Conservation (phyloP, 1,140 invertebrate species). For the Drosophila nigrodunni region DNA sequence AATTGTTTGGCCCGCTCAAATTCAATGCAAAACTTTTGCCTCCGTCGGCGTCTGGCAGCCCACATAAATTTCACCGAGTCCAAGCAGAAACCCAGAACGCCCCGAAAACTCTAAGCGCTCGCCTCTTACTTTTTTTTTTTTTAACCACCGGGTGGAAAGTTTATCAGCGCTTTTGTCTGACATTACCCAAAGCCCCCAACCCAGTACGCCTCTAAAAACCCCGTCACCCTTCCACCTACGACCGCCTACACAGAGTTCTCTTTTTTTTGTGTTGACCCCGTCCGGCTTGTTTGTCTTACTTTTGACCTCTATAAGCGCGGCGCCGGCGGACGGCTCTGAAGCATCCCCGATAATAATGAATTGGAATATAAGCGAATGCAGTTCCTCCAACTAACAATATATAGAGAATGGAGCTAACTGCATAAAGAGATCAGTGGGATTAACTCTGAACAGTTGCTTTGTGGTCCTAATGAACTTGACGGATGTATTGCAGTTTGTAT, state of each 20-base stretch:
- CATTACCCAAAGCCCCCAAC: conserved; percentile 21
- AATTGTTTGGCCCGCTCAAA: conserved; percentile 80
- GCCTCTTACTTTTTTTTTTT: conserved; percentile 2
- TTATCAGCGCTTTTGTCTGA: conserved; percentile 74
- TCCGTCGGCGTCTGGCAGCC: conserved; percentile 64
- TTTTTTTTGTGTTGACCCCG: conserved; percentile 24
- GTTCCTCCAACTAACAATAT: conserved; percentile 13
- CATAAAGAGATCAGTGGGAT: conserved; percentile 26
- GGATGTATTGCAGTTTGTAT: conserved; percentile 1
- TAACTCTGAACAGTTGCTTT: conserved; percentile 29
- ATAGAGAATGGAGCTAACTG: conserved; percentile 2
- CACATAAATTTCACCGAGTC: conserved; percentile 68
- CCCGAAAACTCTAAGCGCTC: conserved; percentile 2
- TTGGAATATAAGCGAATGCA: conserved; percentile 49
- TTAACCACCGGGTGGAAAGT: conserved; percentile 61
- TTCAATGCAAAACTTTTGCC: conserved; percentile 81
- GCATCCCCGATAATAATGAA: conserved; percentile 72
- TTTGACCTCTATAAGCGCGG: conserved; percentile 77
- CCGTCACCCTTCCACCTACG: not conserved
- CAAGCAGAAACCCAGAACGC: conserved; percentile 8
- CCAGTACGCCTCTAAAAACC: not conserved
- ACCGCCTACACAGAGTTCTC: conserved; percentile 27
- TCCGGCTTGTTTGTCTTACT: conserved; percentile 82
- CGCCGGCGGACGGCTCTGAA: conserved; percentile 37
- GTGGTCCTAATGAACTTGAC: conserved; percentile 24